Base-by-base conservation (phyloP, 2,797 vertebrate species). In the Margarornis squamiger region DNA sequence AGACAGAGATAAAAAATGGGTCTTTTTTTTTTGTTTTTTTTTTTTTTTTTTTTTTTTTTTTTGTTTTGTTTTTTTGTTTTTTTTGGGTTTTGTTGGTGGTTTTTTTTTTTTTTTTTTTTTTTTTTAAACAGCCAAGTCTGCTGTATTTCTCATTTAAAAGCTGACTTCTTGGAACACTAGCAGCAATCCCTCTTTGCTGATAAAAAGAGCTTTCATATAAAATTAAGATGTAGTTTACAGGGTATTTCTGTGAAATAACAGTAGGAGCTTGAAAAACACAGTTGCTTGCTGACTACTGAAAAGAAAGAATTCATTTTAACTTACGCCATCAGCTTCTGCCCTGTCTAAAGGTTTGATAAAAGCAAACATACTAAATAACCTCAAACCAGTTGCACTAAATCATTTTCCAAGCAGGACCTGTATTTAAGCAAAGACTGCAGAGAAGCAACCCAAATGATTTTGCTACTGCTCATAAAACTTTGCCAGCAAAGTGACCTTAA, bases 201-300 rank as follows among this genome's bases (percentile, higher is more conserved):
- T 91, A 92, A 94, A 94, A 89, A 88, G 75, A 67, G 84, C 95
- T 93, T 96, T 94, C 88, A 92, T 72, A 86, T 65, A 88, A 95
- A 95, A 96, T 88, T 91, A 88, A 93, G 91, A 92, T 78, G 78
- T 83, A 90, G 75, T 91, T 96, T 92, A 93, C 75, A 90, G 59
- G 5, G 16, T 73, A 84, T 77, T 90, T 90, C 85, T 7, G 1
- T 30, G 24, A 36, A 94, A 58, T 91, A 96, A 94, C 91, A 96
- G 92, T 6, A 86, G 73, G 57, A 92, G 58, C 62, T 91, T 23
- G 7, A 93, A 94, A 95, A 93, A 19, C 85, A 78, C 18, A 93
- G 90, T 95, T 95, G 59, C 91, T 96, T 75, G 88, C 65, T 55
- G 81, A 77, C 87, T 92, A 39, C 65, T 75, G 70, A 90, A 87